Conservation (phyloP, 2,113 vertebrate genomes). For the Ranitomeya imitator region DNA sequence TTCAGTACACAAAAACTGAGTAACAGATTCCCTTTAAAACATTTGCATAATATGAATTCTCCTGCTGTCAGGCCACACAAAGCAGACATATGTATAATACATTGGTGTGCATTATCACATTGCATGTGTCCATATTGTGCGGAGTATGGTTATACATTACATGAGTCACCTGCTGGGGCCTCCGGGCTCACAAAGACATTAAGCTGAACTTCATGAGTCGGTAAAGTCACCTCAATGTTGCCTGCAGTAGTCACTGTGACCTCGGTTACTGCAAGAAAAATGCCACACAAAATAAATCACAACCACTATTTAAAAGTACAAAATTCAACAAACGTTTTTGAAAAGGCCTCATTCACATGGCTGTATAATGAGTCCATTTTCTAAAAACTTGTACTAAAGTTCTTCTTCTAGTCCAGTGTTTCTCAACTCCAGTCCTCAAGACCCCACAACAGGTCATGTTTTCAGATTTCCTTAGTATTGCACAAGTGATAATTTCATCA, state of each 20-base stretch:
- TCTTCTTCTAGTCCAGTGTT: too few relatives aligned
- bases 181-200: conserved; percentile 68
- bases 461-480: too few relatives aligned
- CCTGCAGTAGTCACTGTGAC: conserved; percentile 72
- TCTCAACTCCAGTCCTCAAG: too few relatives aligned
- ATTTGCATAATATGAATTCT: background rate
- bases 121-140: background rate
- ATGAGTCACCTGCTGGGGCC: conserved; percentile 66
- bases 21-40: background rate
- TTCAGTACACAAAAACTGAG: too few relatives aligned
- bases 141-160: background rate
- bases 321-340: background rate
- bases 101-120: background rate
- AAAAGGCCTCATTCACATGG: too few relatives aligned
- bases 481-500: too few relatives aligned
- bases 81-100: background rate
- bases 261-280: conserved; percentile 62
- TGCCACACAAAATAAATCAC: background rate
- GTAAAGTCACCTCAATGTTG: conserved; percentile 67
- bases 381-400: background rate
- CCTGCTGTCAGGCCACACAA: background rate
- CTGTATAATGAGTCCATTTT: too few relatives aligned
- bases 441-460: too few relatives aligned
- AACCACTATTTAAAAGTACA: background rate
- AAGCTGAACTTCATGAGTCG: conserved; percentile 70